Conservation (phyloP, 2,888 invertebrate species). For the Callimorpha dominula region DNA sequence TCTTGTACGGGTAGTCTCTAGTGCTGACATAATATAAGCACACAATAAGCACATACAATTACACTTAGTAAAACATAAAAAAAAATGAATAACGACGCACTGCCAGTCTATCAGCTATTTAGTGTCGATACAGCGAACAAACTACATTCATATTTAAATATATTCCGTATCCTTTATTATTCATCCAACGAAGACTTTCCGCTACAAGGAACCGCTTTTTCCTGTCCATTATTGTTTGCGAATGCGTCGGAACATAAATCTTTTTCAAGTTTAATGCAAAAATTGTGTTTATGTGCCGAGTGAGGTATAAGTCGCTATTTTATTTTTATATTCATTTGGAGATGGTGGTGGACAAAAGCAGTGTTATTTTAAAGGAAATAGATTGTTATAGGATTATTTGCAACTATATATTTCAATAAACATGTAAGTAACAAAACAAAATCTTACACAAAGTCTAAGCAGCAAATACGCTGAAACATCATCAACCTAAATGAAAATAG, state of each 20-base stretch:
- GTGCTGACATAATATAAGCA: too few species aligned
- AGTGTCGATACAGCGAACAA: conserved; percentile 42
- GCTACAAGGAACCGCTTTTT: conserved; percentile 65
- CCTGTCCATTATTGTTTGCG: conserved; percentile 60
- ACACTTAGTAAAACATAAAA: background rate
- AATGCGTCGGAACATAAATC: conserved; percentile 64
- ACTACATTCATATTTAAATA: conserved; percentile 62
- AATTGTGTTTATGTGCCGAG: conserved; percentile 62
- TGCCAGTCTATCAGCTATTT: conserved; percentile 35
- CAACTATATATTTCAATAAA: background rate
- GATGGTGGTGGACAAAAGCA: background rate
- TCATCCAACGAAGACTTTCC: conserved; percentile 58
- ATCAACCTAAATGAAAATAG: too few species aligned
- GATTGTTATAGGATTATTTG: background rate
- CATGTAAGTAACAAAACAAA: too few species aligned
- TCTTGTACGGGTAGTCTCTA: too few species aligned
- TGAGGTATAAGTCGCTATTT: conserved; percentile 9
- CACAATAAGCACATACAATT: background rate
- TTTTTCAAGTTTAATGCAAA: conserved; percentile 67
- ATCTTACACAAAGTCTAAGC: too few species aligned
- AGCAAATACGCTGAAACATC: too few species aligned
- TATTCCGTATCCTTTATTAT: conserved; percentile 60
- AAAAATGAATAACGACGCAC: conserved; percentile 15
- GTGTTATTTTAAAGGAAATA: conserved; percentile 3
- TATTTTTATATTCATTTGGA: conserved; percentile 10